phyloP scores from a whole-genome alignment of 2,797 vertebrate genomes.

The Muraenolepis orangiensis region DNA sequence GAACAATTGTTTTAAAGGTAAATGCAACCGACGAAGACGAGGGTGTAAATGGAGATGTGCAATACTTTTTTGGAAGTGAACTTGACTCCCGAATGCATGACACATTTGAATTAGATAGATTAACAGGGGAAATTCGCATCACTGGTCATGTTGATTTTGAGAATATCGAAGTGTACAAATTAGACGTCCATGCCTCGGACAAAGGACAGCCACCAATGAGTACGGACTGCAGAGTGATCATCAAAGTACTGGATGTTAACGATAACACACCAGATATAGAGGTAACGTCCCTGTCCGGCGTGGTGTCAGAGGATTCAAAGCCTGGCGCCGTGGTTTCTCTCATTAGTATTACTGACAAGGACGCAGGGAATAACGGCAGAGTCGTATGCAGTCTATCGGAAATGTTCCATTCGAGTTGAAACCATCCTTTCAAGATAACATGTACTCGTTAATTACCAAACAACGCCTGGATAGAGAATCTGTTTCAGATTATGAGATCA shows the following conservation, averaged over 20 bases:
- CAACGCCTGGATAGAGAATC: conserved; percentile 57
- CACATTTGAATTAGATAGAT: conserved; percentile 48
- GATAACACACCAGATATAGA: conserved; percentile 65
- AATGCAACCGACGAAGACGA: conserved; percentile 60
- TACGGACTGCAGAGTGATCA: conserved; percentile 53
- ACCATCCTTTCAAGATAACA: conserved; percentile 56
- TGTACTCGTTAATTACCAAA: conserved; percentile 58
- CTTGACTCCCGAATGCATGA: conserved; percentile 34
- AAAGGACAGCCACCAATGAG: conserved; percentile 57
- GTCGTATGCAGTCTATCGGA: conserved; percentile 45
- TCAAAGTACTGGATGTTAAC: conserved; percentile 60
- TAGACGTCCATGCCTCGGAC: conserved; percentile 57
- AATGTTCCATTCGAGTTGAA: conserved; percentile 59
- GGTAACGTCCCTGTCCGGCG: conserved; percentile 49
- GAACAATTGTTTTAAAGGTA: conserved; percentile 35
- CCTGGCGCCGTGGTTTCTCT: conserved; percentile 59
- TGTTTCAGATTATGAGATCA: conserved; percentile 50
- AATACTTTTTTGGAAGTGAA: conserved; percentile 44
- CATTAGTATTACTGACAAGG: conserved; percentile 55
- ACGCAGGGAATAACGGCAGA: conserved; percentile 53
- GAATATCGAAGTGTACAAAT: conserved; percentile 40
- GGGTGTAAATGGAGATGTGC: conserved; percentile 46
- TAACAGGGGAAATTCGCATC: conserved; percentile 51
- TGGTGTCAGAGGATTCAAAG: conserved; percentile 46
- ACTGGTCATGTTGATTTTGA: conserved; percentile 60